Conservation (phyloP, 2,797 vertebrate genomes). For the Hafferia zeledoni region DNA sequence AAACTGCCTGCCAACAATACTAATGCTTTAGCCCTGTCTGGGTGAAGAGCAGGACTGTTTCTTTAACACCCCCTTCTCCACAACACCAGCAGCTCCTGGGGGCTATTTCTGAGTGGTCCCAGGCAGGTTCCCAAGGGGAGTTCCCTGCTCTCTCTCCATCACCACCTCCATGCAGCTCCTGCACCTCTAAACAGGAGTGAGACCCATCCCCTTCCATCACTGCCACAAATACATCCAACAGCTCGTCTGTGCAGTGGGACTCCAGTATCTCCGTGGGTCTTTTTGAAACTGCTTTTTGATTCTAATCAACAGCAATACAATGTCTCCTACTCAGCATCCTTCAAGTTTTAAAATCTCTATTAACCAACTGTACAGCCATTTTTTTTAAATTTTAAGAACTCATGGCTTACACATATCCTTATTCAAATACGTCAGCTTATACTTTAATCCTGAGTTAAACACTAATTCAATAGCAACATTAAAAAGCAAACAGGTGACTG, state of each 20-base stretch:
- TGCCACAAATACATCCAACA: neutral
- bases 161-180: accelerated
- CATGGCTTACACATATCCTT: constrained; percentile 28
- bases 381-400: constrained; percentile 1
- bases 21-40: neutral
- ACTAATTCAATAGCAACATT: constrained; percentile 53
- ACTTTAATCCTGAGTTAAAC: constrained; percentile 55
- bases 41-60: neutral
- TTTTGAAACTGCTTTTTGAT: neutral
- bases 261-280: neutral
- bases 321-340: neutral
- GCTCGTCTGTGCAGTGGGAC: neutral
- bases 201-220: neutral
- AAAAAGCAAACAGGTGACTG: constrained; percentile 59
- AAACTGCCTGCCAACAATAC: neutral
- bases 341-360: neutral
- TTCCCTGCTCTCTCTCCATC: neutral
- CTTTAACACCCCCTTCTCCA: neutral
- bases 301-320: neutral
- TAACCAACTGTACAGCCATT: neutral
- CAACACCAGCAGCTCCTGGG: accelerated
- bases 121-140: neutral
- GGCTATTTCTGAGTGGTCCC: neutral
- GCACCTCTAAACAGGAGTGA: neutral
- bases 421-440: constrained; percentile 42